These are phyloP conservation scores for Glaucopsyche alexis DNA, from an alignment of 2,888 invertebrate genomes.

Conservation along the genomic window DNA sequence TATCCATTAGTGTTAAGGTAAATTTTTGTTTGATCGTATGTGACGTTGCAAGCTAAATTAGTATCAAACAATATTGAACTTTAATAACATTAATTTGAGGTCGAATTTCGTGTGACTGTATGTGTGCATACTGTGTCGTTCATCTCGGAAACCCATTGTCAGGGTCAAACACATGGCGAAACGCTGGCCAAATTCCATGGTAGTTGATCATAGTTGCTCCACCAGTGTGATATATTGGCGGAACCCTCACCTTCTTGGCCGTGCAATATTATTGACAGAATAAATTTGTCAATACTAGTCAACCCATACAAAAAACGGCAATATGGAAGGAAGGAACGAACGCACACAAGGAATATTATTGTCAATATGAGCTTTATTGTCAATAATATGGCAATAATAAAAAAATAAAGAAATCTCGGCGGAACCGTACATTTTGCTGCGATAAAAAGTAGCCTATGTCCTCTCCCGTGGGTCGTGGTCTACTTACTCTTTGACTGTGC, in stretches of 20 bases:
- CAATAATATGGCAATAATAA: no score
- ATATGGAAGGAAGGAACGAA: no score
- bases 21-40: conserved; percentile 21
- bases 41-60: not conserved
- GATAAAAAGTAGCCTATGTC: no score
- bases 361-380: no score
- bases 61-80: not conserved
- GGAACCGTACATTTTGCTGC: no score
- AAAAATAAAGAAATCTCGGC: no score
- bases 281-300: no score
- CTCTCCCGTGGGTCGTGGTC: no score
- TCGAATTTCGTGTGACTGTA: conserved; percentile 37
- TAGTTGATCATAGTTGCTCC: conserved; percentile 39
- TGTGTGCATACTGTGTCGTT: conserved; percentile 21
- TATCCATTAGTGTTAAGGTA: conserved; percentile 23
- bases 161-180: conserved; percentile 77
- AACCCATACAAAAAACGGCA: no score
- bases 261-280: no score
- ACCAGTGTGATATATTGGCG: not conserved
- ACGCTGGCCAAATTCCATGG: conserved; percentile 63
- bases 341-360: no score
- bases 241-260: not conserved
- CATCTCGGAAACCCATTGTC: conserved; percentile 57
- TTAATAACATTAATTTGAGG: conserved; percentile 35
- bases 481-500: not conserved